phyloP scores from a whole-genome alignment of 2,888 invertebrate species.

The Cataglyphis livida region DNA sequence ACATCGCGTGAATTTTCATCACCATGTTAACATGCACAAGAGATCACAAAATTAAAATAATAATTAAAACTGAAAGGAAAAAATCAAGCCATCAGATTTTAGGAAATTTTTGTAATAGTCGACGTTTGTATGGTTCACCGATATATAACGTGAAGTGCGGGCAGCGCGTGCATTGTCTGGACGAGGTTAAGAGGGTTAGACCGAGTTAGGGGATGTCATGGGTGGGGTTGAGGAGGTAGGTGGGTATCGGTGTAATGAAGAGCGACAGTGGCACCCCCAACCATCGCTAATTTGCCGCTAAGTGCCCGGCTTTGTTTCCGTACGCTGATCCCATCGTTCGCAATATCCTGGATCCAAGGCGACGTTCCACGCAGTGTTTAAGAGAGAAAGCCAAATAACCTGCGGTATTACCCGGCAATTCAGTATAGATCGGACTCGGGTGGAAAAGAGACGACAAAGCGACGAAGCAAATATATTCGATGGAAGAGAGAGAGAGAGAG shows the following conservation, averaged over 20 bases:
- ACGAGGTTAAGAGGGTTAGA: conserved; percentile 71
- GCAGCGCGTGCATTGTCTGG: conserved; percentile 69
- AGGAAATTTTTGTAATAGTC: conserved; percentile 57
- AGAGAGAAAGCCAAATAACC: conserved; percentile 75
- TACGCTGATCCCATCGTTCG: conserved; percentile 78
- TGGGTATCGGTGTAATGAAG: conserved; percentile 78
- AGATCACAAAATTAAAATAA: background rate
- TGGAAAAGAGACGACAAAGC: conserved; percentile 19
- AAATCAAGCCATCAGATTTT: conserved; percentile 16
- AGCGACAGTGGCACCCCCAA: conserved; percentile 77
- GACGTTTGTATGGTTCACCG: conserved; percentile 63
- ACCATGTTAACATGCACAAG: background rate
- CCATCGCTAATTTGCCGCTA: conserved; percentile 80
- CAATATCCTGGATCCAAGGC: conserved; percentile 78
- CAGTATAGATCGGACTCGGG: conserved; percentile 50
- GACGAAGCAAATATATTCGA: conserved; percentile 14
- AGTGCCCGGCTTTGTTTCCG: conserved; percentile 81
- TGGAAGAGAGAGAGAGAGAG: conserved; percentile 8
- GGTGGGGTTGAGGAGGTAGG: conserved; percentile 41
- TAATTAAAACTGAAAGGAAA: background rate
- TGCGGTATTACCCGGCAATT: conserved; percentile 64
- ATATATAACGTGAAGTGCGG: conserved; percentile 52
- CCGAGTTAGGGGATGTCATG: conserved; percentile 48
- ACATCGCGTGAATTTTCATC: background rate
- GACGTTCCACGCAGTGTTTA: conserved; percentile 66